These are phyloP conservation scores for Druon quercuslanigerum DNA, from an alignment of 1,140 invertebrate genomes.

Conservation along the genomic window DNA sequence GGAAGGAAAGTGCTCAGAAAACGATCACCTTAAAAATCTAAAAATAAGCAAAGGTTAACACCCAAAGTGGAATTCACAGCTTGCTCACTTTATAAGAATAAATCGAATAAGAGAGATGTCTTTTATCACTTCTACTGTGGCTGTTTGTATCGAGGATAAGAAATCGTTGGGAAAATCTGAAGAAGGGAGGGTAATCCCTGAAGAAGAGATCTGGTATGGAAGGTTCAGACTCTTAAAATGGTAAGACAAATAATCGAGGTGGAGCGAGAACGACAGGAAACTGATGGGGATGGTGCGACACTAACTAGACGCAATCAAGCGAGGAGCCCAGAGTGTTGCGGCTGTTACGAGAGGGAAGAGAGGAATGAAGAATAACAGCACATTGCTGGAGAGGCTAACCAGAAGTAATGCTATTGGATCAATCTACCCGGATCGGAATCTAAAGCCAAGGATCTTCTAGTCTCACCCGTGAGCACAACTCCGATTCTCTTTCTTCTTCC, in stretches of 20 bases:
- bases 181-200: slow-evolving; percentile 48
- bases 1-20: no score
- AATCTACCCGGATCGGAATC: slow-evolving; percentile 66
- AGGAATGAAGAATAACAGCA: slow-evolving; percentile 74
- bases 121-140: no score
- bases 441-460: slow-evolving; percentile 48
- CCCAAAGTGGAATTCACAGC: no score
- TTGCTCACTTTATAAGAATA: no score
- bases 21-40: no score
- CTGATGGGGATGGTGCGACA: slow-evolving; percentile 69
- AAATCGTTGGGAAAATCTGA: slow-evolving; percentile 38
- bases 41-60: no score
- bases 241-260: slow-evolving; percentile 72
- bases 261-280: slow-evolving; percentile 63
- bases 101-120: no score
- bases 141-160: no score
- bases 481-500: background rate
- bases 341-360: slow-evolving; percentile 58
- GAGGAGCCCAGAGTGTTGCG: slow-evolving; percentile 64
- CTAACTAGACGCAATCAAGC: slow-evolving; percentile 74
- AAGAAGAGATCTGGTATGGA: slow-evolving; percentile 43
- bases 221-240: slow-evolving; percentile 67
- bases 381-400: slow-evolving; percentile 72
- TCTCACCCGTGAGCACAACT: slow-evolving; percentile 39
- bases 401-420: slow-evolving; percentile 74